Evolutionary conservation across 2,797 vertebrate species (phyloP), one percentile per base, ranked within the genome.

Genomic region (Morus bassanus): DNA sequence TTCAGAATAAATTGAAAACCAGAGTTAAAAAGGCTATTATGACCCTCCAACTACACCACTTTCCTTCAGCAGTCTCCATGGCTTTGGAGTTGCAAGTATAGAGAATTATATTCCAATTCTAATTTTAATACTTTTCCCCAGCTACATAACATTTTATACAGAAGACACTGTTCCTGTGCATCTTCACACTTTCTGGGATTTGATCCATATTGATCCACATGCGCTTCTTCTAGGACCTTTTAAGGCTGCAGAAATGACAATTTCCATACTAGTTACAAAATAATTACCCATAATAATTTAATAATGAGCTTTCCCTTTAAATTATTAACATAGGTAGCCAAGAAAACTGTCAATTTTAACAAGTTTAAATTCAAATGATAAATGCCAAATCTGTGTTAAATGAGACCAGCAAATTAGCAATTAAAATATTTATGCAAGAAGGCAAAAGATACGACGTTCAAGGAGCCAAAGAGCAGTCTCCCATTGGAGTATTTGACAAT

Each of bases 381-480:
- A 97, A 79, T 91, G 75, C 54, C 69, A 78, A 59, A 91, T 93
- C 95, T 82, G 85, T 96, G 96, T 86, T 97, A 98, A 98, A 97
- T 94, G 96, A 92, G 93, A 95, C 73, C 87, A 87, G 94, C 81
- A 97, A 96, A 98, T 97, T 94, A 97, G 93, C 92, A 96, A 98
- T 97, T 96, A 96, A 96, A 98, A 97, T 97, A 97, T 97, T 97
- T 96, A 95, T 89, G 93, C 79, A 95, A 92, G 95, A 85, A 82
- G 78, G 92, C 75, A 82, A 75, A 87, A 96, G 89, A 94, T 51
- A 95, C 3, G 89, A 82, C 59, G 83, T 80, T 67, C 70, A 37
- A 61, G 82, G 56, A 88, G 83, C 76, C 21, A 57, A 78, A 90
- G 85, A 88, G 75, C 91, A 63, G 65, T 8, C 37, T 88, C 93